Percentiles rank a stretch among this genome's conserved stretches.
phyloP scores from a whole-genome alignment of 2,113 vertebrate genomes.

The Mesocricetus auratus region DNA sequence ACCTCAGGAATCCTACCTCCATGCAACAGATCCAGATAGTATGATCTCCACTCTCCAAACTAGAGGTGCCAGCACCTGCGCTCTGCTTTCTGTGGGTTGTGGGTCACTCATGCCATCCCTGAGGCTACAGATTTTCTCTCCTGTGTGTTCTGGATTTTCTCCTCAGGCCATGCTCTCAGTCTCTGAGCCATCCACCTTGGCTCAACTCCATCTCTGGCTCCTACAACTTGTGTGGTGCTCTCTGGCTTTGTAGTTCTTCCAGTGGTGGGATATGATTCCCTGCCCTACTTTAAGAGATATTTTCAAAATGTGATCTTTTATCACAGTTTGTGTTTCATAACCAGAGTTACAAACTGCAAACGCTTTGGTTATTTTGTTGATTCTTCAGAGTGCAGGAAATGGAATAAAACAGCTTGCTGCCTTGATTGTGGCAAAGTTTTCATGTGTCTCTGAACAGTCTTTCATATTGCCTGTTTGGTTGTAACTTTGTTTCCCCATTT shows the following conservation, averaged over 20 bases:
- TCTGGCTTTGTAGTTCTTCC: background rate
- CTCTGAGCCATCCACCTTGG: background rate
- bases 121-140: background rate
- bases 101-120: too few species aligned
- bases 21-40: background rate
- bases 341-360: background rate
- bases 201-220: background rate
- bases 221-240: background rate
- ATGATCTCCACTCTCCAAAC: background rate
- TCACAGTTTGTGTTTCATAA: background rate
- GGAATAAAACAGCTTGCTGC: background rate
- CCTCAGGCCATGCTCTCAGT: background rate
- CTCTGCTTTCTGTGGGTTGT: background rate
- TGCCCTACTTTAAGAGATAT: background rate
- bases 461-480: background rate
- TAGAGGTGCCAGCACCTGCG: background rate
- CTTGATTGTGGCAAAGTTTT: background rate
- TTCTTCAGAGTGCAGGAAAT: background rate
- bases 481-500: background rate
- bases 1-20: background rate
- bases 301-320: background rate
- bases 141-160: background rate
- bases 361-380: background rate
- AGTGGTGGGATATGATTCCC: background rate
- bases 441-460: background rate